These are phyloP conservation scores for Ametastegia equiseti DNA, from an alignment of 2,888 invertebrate genomes.

Conservation along the genomic window DNA sequence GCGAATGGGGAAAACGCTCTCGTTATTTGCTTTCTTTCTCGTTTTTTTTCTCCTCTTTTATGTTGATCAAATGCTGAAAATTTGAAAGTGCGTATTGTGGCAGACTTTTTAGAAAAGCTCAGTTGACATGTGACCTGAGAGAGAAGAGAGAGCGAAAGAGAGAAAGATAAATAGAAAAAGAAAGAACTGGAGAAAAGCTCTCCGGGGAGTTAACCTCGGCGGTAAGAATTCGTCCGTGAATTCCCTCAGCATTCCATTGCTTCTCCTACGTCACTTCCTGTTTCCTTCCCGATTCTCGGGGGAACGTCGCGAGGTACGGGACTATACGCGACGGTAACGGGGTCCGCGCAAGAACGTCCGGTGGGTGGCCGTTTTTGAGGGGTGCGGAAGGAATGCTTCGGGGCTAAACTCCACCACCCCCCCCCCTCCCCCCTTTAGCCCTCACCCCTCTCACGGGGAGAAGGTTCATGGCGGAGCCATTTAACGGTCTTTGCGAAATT, in stretches of 20 bases:
- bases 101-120: not conserved
- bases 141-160: not conserved
- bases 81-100: not conserved
- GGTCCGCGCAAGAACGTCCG: slow-evolving; percentile 45
- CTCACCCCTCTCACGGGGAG: slow-evolving; percentile 42
- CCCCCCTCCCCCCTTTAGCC: not conserved
- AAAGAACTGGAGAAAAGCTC: not conserved
- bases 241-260: slow-evolving; percentile 24
- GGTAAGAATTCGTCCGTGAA: slow-evolving; percentile 36
- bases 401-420: slow-evolving; percentile 48
- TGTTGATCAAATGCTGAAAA: not conserved
- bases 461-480: slow-evolving; percentile 72
- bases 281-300: slow-evolving; percentile 37
- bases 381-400: slow-evolving; percentile 70
- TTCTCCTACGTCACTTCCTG: slow-evolving; percentile 42
- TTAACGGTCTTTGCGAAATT: slow-evolving; percentile 75
- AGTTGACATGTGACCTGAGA: not conserved
- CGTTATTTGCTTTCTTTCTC: not conserved
- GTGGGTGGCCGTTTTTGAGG: slow-evolving; percentile 58
- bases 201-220: slow-evolving; percentile 18
- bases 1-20: not conserved
- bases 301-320: not conserved
- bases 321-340: slow-evolving; percentile 46
- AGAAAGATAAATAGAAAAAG: too few relatives aligned
- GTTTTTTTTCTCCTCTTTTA: not conserved